Evolutionary conservation across 2,888 invertebrate species (phyloP).

Genomic region (Pseudolycoriella hygida): DNA sequence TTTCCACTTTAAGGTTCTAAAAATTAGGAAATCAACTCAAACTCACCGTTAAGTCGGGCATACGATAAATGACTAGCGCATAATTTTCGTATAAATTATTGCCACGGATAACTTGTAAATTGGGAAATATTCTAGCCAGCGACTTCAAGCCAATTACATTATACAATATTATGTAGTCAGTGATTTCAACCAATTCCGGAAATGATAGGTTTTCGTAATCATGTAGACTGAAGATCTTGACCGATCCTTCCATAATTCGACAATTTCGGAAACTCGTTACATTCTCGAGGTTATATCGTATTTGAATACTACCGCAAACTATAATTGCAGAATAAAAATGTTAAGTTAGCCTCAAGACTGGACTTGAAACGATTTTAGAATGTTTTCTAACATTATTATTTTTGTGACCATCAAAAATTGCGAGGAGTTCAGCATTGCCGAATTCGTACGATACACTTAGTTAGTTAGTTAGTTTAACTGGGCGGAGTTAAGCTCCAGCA

Average conservation of each 20-base stretch:
- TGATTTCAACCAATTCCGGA: conserved; percentile 78
- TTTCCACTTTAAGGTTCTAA: too few species aligned
- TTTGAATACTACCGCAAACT: conserved; percentile 63
- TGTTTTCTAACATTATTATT: too few species aligned
- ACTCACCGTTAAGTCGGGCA: conserved; percentile 34
- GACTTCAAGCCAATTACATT: conserved; percentile 61
- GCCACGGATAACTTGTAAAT: conserved; percentile 84
- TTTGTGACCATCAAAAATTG: too few species aligned
- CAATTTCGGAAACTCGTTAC: conserved; percentile 53
- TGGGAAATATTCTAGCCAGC: conserved; percentile 79
- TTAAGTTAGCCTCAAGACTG: too few species aligned
- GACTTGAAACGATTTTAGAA: too few species aligned
- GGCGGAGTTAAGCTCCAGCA: too few species aligned
- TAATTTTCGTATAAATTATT: conserved; percentile 67
- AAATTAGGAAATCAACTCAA: too few species aligned
- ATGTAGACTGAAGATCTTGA: conserved; percentile 53
- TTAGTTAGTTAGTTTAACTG: too few species aligned
- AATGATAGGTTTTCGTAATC: conserved; percentile 51
- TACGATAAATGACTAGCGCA: conserved; percentile 77
- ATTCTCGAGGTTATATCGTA: conserved; percentile 44
- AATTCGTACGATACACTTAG: too few species aligned
- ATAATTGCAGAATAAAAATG: too few species aligned
- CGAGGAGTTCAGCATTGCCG: too few species aligned
- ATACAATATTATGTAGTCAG: conserved; percentile 75
- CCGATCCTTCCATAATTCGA: conserved; percentile 80